A percentile compares a stretch with the other conserved stretches of the same genome.
Evolutionary conservation across 2,113 vertebrate species (phyloP).

Genomic region (Petaurus breviceps): DNA sequence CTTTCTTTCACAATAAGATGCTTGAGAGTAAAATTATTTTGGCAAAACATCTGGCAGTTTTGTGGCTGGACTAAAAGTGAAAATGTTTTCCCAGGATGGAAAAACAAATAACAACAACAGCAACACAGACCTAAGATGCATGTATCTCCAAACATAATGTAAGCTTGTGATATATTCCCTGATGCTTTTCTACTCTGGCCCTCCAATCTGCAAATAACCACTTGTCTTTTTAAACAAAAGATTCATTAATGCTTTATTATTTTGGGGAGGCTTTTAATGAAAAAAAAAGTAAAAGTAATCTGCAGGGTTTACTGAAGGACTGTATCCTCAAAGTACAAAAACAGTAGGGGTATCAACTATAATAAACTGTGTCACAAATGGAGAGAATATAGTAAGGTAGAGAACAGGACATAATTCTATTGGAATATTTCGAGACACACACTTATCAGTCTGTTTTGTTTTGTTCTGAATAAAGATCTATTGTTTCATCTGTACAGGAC

Average conservation of each 20-base stretch:
- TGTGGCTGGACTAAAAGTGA: background rate
- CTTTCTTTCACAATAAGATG: background rate
- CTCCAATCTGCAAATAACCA: background rate
- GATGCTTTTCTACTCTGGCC: background rate
- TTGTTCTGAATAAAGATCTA: background rate
- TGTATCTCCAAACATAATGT: background rate
- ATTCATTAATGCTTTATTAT: background rate
- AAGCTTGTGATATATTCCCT: background rate
- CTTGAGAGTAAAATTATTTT: background rate
- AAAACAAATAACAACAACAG: background rate
- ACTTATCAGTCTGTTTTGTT: background rate
- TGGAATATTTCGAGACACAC: constrained; percentile 45
- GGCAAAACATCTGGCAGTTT: background rate
- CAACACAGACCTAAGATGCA: background rate
- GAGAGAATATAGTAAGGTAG: background rate
- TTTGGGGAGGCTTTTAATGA: background rate
- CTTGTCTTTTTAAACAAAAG: background rate
- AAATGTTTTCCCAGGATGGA: background rate
- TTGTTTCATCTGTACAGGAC: background rate
- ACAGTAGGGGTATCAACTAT: background rate
- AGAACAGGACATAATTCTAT: background rate
- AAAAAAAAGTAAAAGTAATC: background rate
- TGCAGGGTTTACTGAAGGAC: background rate
- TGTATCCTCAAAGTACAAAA: background rate
- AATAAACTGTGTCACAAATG: background rate